A percentile compares a stretch with the other conserved stretches of the same genome.
These are phyloP conservation scores for Lota lota DNA, from an alignment of 2,113 vertebrate species.

Conservation along the genomic window DNA sequence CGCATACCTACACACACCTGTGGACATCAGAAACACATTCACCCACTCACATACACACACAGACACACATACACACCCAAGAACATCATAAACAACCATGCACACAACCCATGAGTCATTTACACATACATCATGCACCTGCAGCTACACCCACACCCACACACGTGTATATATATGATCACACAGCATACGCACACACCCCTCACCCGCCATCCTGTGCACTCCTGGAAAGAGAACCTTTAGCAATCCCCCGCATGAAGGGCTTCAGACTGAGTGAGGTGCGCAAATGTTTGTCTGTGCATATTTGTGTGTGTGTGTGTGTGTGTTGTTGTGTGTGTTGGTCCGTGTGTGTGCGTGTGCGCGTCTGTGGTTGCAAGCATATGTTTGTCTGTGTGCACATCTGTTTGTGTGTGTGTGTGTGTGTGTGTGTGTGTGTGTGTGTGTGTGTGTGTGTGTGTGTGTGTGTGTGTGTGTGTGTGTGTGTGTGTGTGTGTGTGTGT, in stretches of 20 bases:
- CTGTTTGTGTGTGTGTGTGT: neutral
- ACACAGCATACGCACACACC: too few species aligned
- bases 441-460: neutral
- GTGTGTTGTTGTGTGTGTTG: too few species aligned
- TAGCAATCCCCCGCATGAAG: too few species aligned
- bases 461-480: neutral
- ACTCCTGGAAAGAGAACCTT: too few species aligned
- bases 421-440: neutral
- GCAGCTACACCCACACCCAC: neutral
- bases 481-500: constrained; percentile 8
- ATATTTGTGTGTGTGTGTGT: too few species aligned
- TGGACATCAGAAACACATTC: neutral
- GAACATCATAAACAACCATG: too few species aligned
- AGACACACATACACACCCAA: neutral
- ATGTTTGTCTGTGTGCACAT: neutral
- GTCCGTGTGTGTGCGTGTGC: too few species aligned
- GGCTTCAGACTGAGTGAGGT: too few species aligned
- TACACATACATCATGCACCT: neutral
- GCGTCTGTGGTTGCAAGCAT: too few species aligned
- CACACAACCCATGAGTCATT: neutral
- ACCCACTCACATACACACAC: too few species aligned
- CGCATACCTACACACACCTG: neutral
- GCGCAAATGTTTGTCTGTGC: too few species aligned
- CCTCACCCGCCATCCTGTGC: too few species aligned
- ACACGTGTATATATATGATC: neutral